Evolutionary conservation across 1,140 invertebrate species (phyloP).

Genomic region (Frieseomelitta varia): DNA sequence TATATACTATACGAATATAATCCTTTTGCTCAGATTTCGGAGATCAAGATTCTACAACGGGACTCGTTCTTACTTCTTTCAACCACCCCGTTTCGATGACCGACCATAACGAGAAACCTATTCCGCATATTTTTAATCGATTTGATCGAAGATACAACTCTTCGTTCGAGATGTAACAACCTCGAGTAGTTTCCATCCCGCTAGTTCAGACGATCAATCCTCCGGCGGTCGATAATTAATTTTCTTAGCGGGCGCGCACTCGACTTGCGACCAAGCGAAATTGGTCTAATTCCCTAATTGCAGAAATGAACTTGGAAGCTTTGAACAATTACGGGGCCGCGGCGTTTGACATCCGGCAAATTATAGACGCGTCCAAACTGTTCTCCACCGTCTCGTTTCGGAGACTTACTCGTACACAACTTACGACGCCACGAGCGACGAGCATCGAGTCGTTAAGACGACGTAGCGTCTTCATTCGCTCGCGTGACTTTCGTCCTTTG

Average conservation of each 20-base stretch:
- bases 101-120: background rate
- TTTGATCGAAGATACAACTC: background rate
- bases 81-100: too few relatives aligned
- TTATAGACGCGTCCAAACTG: conserved; percentile 29
- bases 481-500: background rate
- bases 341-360: conserved; percentile 31
- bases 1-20: too few relatives aligned
- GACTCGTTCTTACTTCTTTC: too few relatives aligned
- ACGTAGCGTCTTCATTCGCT: conserved; percentile 9
- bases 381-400: conserved; percentile 27
- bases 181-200: background rate
- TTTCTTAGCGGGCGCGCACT: conserved; percentile 1
- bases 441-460: background rate
- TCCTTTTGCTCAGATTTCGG: too few relatives aligned
- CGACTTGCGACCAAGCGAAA: background rate
- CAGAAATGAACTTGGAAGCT: conserved; percentile 25
- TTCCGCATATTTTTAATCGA: background rate
- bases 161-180: too few relatives aligned
- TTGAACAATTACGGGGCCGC: conserved; percentile 32
- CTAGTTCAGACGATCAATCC: background rate
- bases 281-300: conserved; percentile 40
- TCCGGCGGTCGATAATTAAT: conserved; percentile 32
- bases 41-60: too few relatives aligned
- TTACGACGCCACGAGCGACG: background rate
- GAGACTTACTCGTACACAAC: background rate